Conservation (phyloP, 2,888 invertebrate species). For the Polietes domitor region DNA sequence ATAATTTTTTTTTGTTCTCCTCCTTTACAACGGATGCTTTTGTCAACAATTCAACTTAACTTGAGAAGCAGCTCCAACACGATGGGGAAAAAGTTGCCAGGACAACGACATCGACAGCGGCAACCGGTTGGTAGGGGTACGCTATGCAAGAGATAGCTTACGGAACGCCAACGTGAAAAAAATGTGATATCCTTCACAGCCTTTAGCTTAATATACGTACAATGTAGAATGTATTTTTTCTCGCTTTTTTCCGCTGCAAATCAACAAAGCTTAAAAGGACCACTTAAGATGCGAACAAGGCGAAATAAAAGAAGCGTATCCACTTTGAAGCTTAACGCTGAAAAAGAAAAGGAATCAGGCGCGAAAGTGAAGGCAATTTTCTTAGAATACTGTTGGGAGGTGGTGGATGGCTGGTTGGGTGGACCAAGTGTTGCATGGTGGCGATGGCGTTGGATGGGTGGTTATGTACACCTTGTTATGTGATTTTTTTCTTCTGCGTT, state of each 20-base stretch:
- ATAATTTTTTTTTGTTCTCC: slow-evolving; percentile 27
- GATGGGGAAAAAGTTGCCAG: slow-evolving; percentile 74
- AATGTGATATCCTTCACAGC: slow-evolving; percentile 66
- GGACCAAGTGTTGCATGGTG: background rate
- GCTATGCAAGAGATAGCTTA: slow-evolving; percentile 46
- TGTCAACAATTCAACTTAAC: slow-evolving; percentile 70
- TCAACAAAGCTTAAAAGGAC: slow-evolving; percentile 77
- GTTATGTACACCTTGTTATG: slow-evolving; percentile 60
- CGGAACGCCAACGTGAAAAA: slow-evolving; percentile 45
- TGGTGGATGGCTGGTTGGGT: slow-evolving; percentile 21
- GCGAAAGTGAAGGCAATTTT: slow-evolving; percentile 58
- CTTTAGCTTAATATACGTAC: slow-evolving; percentile 45
- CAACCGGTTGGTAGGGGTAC: slow-evolving; percentile 61
- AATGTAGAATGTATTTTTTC: slow-evolving; percentile 55
- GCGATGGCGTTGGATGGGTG: background rate
- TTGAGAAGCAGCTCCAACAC: slow-evolving; percentile 46
- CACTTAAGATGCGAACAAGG: slow-evolving; percentile 73
- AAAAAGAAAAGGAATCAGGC: slow-evolving; percentile 47
- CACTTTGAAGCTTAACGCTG: slow-evolving; percentile 74
- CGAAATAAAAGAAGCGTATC: slow-evolving; percentile 63
- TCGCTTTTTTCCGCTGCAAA: slow-evolving; percentile 72
- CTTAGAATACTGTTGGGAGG: slow-evolving; percentile 4
- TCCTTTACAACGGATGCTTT: slow-evolving; percentile 51
- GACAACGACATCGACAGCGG: slow-evolving; percentile 77
- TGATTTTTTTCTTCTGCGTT: slow-evolving; percentile 70